Conservation (phyloP, 2,113 vertebrate genomes). For the Embiotoca jacksoni region DNA sequence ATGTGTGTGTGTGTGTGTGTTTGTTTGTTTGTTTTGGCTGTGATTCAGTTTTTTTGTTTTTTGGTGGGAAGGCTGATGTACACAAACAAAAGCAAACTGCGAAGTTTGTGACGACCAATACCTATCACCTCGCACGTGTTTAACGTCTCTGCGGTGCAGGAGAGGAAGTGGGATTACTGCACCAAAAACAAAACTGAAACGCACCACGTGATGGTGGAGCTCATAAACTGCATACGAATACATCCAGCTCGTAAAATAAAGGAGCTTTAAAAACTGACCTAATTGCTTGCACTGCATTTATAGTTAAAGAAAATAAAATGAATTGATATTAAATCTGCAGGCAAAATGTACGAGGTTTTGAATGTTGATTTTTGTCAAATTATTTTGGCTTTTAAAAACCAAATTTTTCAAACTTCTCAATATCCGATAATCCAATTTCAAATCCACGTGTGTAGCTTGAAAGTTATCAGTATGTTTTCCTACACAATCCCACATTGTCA, state of each 20-base stretch:
- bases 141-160: background rate
- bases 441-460: no score
- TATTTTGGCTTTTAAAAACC: no score
- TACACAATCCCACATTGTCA: no score
- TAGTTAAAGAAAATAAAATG: slow-evolving; percentile 31
- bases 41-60: no score
- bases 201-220: slow-evolving; percentile 19
- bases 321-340: no score
- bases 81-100: slow-evolving; percentile 15
- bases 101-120: background rate
- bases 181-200: slow-evolving; percentile 25
- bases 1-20: background rate
- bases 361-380: no score
- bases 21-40: background rate
- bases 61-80: no score
- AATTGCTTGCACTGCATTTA: slow-evolving; percentile 31
- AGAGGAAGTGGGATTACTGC: slow-evolving; percentile 42
- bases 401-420: no score
- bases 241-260: slow-evolving; percentile 25
- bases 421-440: no score
- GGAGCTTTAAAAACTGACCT: slow-evolving; percentile 29
- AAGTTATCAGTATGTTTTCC: no score
- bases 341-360: no score
- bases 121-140: slow-evolving; percentile 10
- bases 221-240: slow-evolving; percentile 43